Base-by-base conservation (phyloP, 1,140 invertebrate species). In the Aculops lycopersici region DNA sequence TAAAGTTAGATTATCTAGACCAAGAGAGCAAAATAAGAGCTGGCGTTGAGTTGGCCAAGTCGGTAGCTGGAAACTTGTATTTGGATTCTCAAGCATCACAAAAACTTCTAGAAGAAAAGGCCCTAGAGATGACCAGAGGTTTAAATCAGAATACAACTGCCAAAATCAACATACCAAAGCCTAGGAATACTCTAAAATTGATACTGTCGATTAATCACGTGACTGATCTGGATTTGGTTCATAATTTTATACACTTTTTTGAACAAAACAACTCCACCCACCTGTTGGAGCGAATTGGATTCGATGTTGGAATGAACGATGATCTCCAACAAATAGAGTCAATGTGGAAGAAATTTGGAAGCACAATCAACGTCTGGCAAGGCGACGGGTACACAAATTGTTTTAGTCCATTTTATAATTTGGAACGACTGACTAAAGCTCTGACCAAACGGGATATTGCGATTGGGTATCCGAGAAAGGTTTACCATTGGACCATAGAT, bases 401-500 rank as follows among this genome's bases (percentile, higher is more conserved):
- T 37, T 24, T 51, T 14, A 37, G 35, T 5, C 45, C 45, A 5
- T 40, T 50, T 20, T 46, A 46, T 18, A 45, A 45, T 40, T 20
- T 45, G 2, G 43, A 21, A 1, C 16, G 45, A 18, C 35, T 47
- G 13, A 42, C 20, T n/a, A 2, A 35, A 16, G 36, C 36, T 13
- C 3, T 47, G 2, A 21, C 21, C n/a, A 24, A 24, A 20, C 18
- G 45, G 8, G 45, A 47, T 38, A 16, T 15, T 4, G 5, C 16
- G 16, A 45, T 41, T 39, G 8, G n/a, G 8, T 31, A 31, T 31
- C 24, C 8, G n/a, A n/a, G 8, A 8, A 51, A 51, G 38, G 50
- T 48, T 3, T 51, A 51, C 24, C 47, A 49, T 40, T 51, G 50
- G 50, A 51, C 50, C 13, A 44, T 51, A 1, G 50, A 51, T 38